phyloP scores from a whole-genome alignment of 30 jellyfish, hydroid and myxozoan genomes.

The Chironex yamaguchii region DNA sequence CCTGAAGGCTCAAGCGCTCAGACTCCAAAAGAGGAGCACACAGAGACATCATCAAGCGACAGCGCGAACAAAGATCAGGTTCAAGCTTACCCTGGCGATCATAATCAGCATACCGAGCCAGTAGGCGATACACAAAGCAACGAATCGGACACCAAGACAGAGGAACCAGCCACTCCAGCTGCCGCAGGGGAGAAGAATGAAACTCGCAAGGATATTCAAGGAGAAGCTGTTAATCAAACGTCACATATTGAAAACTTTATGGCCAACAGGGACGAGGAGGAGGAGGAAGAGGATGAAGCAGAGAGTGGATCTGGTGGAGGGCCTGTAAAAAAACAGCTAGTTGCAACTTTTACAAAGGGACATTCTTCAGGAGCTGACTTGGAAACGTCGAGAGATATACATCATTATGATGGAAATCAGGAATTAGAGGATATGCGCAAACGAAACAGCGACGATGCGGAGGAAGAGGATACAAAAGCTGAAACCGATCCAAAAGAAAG shows the following conservation, averaged over 20 bases:
- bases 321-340: neutral
- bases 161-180: slow-evolving; percentile 74
- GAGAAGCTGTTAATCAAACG: neutral
- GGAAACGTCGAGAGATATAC: slow-evolving; percentile 69
- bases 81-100: slow-evolving; percentile 24
- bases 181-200: slow-evolving; percentile 46
- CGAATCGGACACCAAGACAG: slow-evolving; percentile 53
- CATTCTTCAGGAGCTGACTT: slow-evolving; percentile 31
- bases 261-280: neutral
- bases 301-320: slow-evolving; percentile 6
- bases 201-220: neutral
- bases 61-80: neutral
- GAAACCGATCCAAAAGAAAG: neutral
- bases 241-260: neutral
- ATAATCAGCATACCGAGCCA: slow-evolving; percentile 33
- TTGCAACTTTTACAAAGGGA: slow-evolving; percentile 11
- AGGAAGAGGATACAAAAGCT: neutral
- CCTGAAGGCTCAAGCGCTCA: neutral
- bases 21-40: neutral
- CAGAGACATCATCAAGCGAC: neutral
- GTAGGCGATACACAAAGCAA: slow-evolving; percentile 63
- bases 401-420: slow-evolving; percentile 48
- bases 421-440: slow-evolving; percentile 75
- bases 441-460: slow-evolving; percentile 60
- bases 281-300: slow-evolving; percentile 2